Conservation (phyloP, 2,888 invertebrate species). For the Heliconius charithonia region DNA sequence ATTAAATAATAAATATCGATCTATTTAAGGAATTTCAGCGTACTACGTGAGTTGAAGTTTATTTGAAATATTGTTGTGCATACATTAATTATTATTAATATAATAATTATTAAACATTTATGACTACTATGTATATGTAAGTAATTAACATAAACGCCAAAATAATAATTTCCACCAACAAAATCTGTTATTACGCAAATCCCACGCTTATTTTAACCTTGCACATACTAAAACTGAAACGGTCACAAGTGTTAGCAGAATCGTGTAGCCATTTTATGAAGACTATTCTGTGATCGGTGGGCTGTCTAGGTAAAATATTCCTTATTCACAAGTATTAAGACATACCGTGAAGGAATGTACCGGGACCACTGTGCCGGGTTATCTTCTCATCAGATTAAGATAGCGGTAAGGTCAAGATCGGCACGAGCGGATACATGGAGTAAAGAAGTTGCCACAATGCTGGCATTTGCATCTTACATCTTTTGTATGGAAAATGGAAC, state of each 20-base stretch:
- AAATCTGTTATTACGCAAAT: conserved; percentile 40
- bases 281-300: conserved; percentile 61
- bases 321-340: conserved; percentile 52
- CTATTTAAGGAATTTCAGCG: no score
- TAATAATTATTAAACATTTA: no score
- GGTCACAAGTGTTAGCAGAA: conserved; percentile 70
- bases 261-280: conserved; percentile 70
- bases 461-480: conserved; percentile 48
- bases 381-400: conserved; percentile 77
- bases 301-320: conserved; percentile 51
- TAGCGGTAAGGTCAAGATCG: conserved; percentile 73
- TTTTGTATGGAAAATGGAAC: conserved; percentile 50
- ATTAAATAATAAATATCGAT: no score
- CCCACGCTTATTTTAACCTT: conserved; percentile 48
- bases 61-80: no score
- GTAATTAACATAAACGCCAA: no score
- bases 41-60: no score
- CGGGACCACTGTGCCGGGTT: conserved; percentile 76
- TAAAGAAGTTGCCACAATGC: conserved; percentile 47
- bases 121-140: no score
- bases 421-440: conserved; percentile 68
- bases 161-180: background rate
- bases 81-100: no score
- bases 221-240: conserved; percentile 65
- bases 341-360: conserved; percentile 57